Evolutionary conservation across 1,140 invertebrate genomes (phyloP).

Genomic region (Cecropterus lyciades): DNA sequence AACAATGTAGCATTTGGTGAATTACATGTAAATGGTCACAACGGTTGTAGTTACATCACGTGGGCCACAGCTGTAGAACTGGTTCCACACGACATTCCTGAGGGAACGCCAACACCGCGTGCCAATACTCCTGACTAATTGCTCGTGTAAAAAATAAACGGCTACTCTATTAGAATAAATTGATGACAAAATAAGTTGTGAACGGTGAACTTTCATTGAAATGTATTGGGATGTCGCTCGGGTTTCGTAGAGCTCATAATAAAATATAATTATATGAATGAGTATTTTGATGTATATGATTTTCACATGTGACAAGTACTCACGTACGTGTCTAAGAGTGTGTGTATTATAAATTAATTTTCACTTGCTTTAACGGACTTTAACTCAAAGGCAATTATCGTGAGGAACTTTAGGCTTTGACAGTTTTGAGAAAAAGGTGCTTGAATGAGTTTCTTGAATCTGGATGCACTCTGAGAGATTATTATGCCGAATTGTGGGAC

Average conservation of each 20-base stretch:
- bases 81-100: slow-evolving; percentile 65
- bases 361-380: too few species aligned
- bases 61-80: slow-evolving; percentile 63
- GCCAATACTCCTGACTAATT: slow-evolving; percentile 43
- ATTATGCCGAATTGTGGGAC: too few species aligned
- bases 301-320: too few species aligned
- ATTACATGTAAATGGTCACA: slow-evolving; percentile 37
- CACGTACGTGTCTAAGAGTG: too few species aligned
- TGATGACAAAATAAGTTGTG: slow-evolving; percentile 6
- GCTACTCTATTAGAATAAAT: slow-evolving; percentile 1
- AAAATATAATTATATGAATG: too few species aligned
- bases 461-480: too few species aligned
- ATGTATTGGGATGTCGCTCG: neutral
- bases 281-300: too few species aligned
- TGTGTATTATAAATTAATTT: too few species aligned
- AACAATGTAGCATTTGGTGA: slow-evolving; percentile 32
- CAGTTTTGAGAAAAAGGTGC: too few species aligned
- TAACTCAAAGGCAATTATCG: too few species aligned
- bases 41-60: slow-evolving; percentile 57
- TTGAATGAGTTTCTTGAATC: too few species aligned
- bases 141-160: slow-evolving; percentile 28
- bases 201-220: neutral
- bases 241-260: neutral
- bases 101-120: slow-evolving; percentile 62
- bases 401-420: too few species aligned